Percentiles rank a stretch among this genome's conserved stretches.
phyloP scores from a whole-genome alignment of 2,113 vertebrate species.

The Tragelaphus scriptus region DNA sequence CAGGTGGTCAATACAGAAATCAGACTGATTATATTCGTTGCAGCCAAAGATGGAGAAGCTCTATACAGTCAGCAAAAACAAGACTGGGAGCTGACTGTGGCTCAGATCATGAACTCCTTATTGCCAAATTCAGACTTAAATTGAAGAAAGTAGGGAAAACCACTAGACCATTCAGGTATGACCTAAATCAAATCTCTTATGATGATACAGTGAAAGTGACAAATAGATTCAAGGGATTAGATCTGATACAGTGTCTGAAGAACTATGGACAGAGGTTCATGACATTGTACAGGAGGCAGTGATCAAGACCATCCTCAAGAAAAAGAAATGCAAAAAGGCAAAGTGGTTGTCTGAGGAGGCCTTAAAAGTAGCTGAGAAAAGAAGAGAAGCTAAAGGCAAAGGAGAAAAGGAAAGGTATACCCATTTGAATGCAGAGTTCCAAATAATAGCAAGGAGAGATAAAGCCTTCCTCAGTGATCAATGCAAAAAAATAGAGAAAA shows the following conservation, averaged over 20 bases:
- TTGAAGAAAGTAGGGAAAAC: background rate
- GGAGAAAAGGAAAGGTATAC: background rate
- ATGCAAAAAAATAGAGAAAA: background rate
- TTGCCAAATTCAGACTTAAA: background rate
- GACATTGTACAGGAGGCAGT: background rate
- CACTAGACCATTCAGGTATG: background rate
- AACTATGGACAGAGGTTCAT: background rate
- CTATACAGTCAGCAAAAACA: background rate
- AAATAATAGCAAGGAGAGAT: background rate
- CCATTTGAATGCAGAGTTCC: background rate
- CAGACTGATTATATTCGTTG: background rate
- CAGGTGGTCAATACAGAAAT: background rate
- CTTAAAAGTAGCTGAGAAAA: background rate
- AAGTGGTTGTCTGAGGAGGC: background rate
- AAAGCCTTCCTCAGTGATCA: background rate
- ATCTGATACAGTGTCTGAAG: background rate
- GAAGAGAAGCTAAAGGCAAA: background rate
- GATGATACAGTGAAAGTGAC: background rate
- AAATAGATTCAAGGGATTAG: background rate
- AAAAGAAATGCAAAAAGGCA: background rate
- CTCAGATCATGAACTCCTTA: background rate
- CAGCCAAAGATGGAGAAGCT: background rate
- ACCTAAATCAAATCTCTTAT: background rate
- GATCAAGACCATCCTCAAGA: background rate
- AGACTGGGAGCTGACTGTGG: background rate